Base-by-base conservation (phyloP, 37 sponge, comb jelly and placozoan genomes). In the Hexactinellida sp. region DNA sequence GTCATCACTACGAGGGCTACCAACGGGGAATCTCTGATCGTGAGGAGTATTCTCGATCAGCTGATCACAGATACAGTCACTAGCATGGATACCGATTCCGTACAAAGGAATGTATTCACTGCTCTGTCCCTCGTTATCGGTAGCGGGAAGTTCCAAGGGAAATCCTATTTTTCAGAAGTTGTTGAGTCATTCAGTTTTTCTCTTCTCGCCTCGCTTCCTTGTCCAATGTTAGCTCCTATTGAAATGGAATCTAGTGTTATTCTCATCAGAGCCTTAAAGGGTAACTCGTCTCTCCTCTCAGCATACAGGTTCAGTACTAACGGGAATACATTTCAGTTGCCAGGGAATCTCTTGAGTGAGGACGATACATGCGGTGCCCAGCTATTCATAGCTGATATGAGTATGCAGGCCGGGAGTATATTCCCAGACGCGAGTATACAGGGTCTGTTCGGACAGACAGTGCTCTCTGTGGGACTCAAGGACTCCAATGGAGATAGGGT, bases 21-120 rank as follows among this genome's bases (percentile, higher is more conserved):
- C 13, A 63, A 3, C 34, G 76, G 21, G 25, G 76, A 63, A n/a
- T 10, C 76, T n/a, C 34, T 25, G 76, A 23, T 63, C 3, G 13
- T 63, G 13, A 63, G 76, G 30, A n/a, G 28, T 63, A n/a, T 63
- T 63, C 76, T 63, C 25, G 76, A 63, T 63, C 76, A 63, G 76
- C 76, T 63, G 76, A 63, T 63, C 34, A 63, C 32, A 32, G 76
- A 63, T 63, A 23, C 19, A 63, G 76, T n/a, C 34, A 63, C 19
- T 63, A 23, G 76, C 25, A 21, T 23, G 3, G 3, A 63, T 28
- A 7, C 76, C 5, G 5, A 23, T 21, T 25, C 28, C 5, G 1
- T 63, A 32, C 76, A 63, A 63, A 7, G 5, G 30, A 63, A 63
- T n/a, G 34, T 63, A 23, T n/a, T 63, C 5, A 63, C 28, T n/a